Evolutionary conservation across 2,113 vertebrate genomes (phyloP).

Genomic region (Eublepharis macularius): DNA sequence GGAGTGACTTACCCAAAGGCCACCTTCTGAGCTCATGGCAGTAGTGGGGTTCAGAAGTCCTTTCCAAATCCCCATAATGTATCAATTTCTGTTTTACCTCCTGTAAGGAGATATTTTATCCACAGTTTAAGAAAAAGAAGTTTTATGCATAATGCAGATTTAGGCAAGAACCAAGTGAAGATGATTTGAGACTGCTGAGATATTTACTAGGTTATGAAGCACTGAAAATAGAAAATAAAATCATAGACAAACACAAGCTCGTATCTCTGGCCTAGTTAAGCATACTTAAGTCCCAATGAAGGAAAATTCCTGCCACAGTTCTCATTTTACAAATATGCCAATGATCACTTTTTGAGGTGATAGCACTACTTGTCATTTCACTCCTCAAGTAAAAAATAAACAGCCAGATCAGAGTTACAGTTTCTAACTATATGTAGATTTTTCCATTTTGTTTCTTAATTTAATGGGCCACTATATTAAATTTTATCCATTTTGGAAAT

Average conservation of each 20-base stretch:
- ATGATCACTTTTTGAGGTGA: neutral
- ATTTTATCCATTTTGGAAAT: neutral
- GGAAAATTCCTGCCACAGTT: neutral
- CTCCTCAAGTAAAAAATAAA: neutral
- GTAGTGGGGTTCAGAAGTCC: neutral
- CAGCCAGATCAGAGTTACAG: neutral
- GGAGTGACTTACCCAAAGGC: too few species aligned
- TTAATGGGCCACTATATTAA: neutral
- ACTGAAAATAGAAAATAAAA: conserved; percentile 5
- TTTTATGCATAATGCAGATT: neutral
- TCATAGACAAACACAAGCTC: neutral
- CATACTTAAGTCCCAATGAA: neutral
- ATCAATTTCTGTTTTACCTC: neutral
- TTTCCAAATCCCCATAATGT: neutral
- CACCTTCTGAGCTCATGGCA: too few species aligned
- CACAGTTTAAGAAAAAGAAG: neutral
- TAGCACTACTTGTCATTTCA: neutral
- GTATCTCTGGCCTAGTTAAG: neutral
- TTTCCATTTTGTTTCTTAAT: neutral
- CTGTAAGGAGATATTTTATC: neutral
- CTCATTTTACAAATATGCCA: neutral
- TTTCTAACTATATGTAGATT: neutral
- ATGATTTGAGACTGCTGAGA: neutral
- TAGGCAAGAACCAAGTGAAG: neutral
- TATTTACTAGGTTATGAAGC: neutral